A percentile compares a stretch with the other conserved stretches of the same genome.
phyloP scores from a whole-genome alignment of 2,888 invertebrate genomes.

The Metalampra italica region DNA sequence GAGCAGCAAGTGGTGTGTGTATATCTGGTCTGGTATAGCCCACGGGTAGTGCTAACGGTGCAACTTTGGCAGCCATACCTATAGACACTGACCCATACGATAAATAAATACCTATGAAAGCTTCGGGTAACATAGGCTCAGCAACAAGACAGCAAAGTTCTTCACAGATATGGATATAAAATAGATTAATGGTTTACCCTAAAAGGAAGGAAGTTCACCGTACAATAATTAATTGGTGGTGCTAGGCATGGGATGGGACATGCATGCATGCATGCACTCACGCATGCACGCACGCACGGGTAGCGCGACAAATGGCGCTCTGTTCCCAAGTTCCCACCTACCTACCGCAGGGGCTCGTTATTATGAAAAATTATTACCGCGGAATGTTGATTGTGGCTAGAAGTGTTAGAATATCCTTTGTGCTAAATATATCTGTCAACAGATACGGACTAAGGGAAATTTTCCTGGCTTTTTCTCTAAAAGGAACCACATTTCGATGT shows the following conservation, averaged over 20 bases:
- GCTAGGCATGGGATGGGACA: background rate
- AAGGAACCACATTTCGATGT: too few species aligned
- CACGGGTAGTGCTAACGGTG: too few species aligned
- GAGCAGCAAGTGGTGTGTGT: too few species aligned
- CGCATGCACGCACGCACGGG: background rate
- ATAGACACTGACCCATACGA: too few species aligned
- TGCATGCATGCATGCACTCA: background rate
- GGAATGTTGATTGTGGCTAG: constrained; percentile 23
- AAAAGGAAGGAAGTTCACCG: background rate
- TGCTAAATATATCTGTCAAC: constrained; percentile 8
- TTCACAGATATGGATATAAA: too few species aligned
- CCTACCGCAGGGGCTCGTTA: constrained; percentile 6
- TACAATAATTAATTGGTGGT: background rate
- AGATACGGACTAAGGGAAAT: constrained; percentile 7
- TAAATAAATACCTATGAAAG: too few species aligned
- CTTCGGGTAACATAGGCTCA: background rate
- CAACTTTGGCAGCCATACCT: too few species aligned
- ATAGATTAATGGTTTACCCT: background rate
- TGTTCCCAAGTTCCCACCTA: too few species aligned
- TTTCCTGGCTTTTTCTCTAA: constrained; percentile 1
- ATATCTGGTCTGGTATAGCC: too few species aligned
- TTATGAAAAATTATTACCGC: constrained; percentile 7
- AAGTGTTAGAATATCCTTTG: constrained; percentile 8
- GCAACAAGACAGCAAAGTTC: background rate
- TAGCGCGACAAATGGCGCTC: constrained; percentile 3